These are phyloP conservation scores for Zoanthus gigantus DNA, from an alignment of 92 coral and sea anemone species.

Conservation along the genomic window DNA sequence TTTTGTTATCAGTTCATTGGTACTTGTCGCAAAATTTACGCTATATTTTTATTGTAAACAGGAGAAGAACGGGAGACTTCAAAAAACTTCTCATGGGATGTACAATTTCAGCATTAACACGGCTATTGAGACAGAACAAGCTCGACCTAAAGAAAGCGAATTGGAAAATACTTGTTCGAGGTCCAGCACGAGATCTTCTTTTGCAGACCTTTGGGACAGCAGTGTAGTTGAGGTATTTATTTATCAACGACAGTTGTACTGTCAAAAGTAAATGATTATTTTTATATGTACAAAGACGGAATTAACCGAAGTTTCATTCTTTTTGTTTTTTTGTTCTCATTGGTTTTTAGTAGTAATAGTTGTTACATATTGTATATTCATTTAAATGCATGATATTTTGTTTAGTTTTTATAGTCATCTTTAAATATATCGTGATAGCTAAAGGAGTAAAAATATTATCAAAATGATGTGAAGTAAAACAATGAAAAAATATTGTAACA, in stretches of 20 bases:
- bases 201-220: slow-evolving; percentile 49
- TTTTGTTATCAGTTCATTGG: too few species aligned
- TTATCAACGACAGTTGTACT: neutral
- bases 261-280: neutral
- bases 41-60: slow-evolving; percentile 6
- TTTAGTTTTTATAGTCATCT: too few species aligned
- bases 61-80: neutral
- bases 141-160: slow-evolving; percentile 7
- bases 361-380: too few species aligned
- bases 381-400: too few species aligned
- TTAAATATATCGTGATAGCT: too few species aligned
- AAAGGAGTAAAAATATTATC: too few species aligned
- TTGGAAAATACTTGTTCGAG: slow-evolving; percentile 35
- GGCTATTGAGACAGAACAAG: neutral
- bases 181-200: slow-evolving; percentile 38
- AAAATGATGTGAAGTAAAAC: too few species aligned
- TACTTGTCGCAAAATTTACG: too few species aligned
- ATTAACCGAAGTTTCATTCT: too few species aligned
- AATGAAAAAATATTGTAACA: too few species aligned
- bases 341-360: too few species aligned
- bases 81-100: slow-evolving; percentile 4
- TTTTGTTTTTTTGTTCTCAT: too few species aligned
- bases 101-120: slow-evolving; percentile 40
- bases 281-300: neutral
- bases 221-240: slow-evolving; percentile 40